A percentile compares a stretch with the other conserved stretches of the same genome.
These are phyloP conservation scores for Cryptops parisi DNA, from an alignment of 2,888 invertebrate species.

Conservation along the genomic window DNA sequence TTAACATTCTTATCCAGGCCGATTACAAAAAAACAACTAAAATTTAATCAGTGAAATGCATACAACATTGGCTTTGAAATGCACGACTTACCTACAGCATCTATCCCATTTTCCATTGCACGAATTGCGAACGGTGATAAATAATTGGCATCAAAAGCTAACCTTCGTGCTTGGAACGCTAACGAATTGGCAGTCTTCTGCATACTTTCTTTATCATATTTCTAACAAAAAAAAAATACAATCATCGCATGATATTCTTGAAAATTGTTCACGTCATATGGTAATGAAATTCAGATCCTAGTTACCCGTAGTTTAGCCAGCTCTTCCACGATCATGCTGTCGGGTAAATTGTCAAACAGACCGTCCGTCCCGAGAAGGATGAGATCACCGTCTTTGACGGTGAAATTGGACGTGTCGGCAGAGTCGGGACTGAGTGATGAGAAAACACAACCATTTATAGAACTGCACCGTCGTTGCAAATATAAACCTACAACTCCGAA, in stretches of 20 bases:
- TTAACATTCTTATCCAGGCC: too few relatives aligned
- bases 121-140: slow-evolving; percentile 91
- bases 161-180: slow-evolving; percentile 84
- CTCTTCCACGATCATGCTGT: slow-evolving; percentile 72
- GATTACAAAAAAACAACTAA: too few relatives aligned
- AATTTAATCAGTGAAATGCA: too few relatives aligned
- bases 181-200: slow-evolving; percentile 88
- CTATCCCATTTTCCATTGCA: slow-evolving; percentile 83
- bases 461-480: neutral
- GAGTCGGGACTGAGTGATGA: slow-evolving; percentile 58
- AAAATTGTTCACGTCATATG: too few relatives aligned
- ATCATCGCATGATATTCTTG: neutral
- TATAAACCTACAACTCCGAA: too few relatives aligned
- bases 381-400: slow-evolving; percentile 73
- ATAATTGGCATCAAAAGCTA: slow-evolving; percentile 87
- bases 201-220: slow-evolving; percentile 34
- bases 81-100: slow-evolving; percentile 78
- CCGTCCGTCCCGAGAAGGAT: slow-evolving; percentile 95
- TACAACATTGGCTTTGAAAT: too few relatives aligned
- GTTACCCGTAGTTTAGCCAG: slow-evolving; percentile 42
- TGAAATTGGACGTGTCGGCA: slow-evolving; percentile 74
- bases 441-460: too few relatives aligned
- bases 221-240: slow-evolving; percentile 20
- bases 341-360: slow-evolving; percentile 95
- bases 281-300: neutral